These are phyloP conservation scores for Thamnaconus septentrionalis DNA, from an alignment of 2,113 vertebrate species.

Conservation along the genomic window DNA sequence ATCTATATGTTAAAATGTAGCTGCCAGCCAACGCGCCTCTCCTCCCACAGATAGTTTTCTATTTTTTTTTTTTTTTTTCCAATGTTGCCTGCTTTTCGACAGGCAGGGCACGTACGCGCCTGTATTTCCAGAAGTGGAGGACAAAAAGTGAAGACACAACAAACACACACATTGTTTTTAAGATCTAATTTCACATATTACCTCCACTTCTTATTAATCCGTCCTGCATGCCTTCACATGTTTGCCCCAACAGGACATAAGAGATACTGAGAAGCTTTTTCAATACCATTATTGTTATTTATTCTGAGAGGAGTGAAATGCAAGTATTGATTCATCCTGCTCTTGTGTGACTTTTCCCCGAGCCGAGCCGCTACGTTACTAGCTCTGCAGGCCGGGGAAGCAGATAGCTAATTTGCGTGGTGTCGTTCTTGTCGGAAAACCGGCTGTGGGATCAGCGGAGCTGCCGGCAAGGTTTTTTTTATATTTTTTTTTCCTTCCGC, in stretches of 20 bases:
- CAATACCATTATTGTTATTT: neutral
- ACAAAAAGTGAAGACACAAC: too few species aligned
- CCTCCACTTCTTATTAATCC: constrained; percentile 37
- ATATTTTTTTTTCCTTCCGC: constrained; percentile 2
- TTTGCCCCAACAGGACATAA: constrained; percentile 34
- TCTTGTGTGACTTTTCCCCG: constrained; percentile 45
- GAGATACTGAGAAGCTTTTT: constrained; percentile 25
- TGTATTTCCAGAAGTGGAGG: constrained; percentile 10
- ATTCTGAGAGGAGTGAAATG: constrained; percentile 50
- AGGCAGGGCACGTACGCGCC: neutral
- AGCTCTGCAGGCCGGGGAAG: constrained; percentile 45
- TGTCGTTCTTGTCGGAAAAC: constrained; percentile 28
- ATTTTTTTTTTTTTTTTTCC: constrained; percentile 11
- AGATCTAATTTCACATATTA: too few species aligned
- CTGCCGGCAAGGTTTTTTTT: constrained; percentile 4
- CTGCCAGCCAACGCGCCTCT: neutral
- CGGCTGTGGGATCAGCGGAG: constrained; percentile 13
- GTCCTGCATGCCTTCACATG: constrained; percentile 11
- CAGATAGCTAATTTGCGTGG: constrained; percentile 27
- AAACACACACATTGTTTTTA: too few species aligned
- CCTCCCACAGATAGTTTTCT: constrained; percentile 2
- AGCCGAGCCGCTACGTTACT: constrained; percentile 35
- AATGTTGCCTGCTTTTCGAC: neutral
- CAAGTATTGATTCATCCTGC: constrained; percentile 51
- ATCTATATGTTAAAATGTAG: constrained; percentile 34